Evolutionary conservation across 2,797 vertebrate genomes (phyloP), one percentile per base, ranked within the genome.

Genomic region (Poecilia velifera): DNA sequence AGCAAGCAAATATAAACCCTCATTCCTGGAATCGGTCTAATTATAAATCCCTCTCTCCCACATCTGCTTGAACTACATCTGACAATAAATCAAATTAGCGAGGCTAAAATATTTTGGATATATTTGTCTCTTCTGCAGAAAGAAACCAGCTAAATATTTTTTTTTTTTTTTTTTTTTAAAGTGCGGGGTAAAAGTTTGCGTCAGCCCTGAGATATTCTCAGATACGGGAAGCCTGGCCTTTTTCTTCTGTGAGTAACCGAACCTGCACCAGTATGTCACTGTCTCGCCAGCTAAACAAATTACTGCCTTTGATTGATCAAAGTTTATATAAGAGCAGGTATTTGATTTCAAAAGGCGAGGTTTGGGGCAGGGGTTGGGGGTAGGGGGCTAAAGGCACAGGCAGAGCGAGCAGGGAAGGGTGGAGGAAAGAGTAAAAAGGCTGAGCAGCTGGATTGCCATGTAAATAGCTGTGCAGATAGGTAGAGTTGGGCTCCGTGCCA

Each of bases 391-490:
- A 84, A 90, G 83, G 88, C 73, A 77, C 41, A 75, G 87, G 84
- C 51, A 49, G 75, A 80, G 76, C 78, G 79, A 76, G 74, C 51
- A 64, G 49, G 81, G 86, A 75, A 83, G 76, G 73, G 66, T 76
- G 81, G 78, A 76, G 81, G 81, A 81, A 77, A 78, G 74, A 77
- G 51, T 76, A 81, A 83, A 81, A 88, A 87, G 85, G 79, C 91
- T 87, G 93, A 95, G 83, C 97, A 97, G 97, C 97, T 98, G 97
- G 96, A 96, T 96, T 95, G 94, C 95, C 96, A 91, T 97, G 96
- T 97, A 97, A 97, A 98, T 97, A 97, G 96, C 96, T 97, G 96
- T 96, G 96, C 95, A 97, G 97, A 98, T 97, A 98, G 97, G 97
- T 97, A 97, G 96, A 95, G 93, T 95, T 92, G 96, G 97, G 97